These are phyloP conservation scores for Aphidoletes aphidimyza DNA, from an alignment of 2,888 invertebrate species.

Conservation along the genomic window DNA sequence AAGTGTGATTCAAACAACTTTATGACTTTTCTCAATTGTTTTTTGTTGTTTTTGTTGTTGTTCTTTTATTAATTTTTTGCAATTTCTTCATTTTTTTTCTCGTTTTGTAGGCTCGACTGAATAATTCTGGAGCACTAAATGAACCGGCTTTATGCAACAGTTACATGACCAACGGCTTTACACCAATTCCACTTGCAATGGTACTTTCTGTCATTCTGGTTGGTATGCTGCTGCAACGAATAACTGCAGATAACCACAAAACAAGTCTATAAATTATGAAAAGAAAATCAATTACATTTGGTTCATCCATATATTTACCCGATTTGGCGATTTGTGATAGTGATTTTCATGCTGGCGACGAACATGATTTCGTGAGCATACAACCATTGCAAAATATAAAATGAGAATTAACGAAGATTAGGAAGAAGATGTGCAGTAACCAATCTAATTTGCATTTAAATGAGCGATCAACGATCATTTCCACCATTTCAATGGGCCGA, in stretches of 20 bases:
- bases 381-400: neutral
- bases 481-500: neutral
- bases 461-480: neutral
- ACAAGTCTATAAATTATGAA: slow-evolving; percentile 49
- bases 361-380: neutral
- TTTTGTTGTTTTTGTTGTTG: neutral
- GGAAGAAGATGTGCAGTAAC: slow-evolving; percentile 3
- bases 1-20: slow-evolving; percentile 47
- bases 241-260: neutral
- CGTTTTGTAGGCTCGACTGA: neutral
- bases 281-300: slow-evolving; percentile 52
- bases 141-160: slow-evolving; percentile 9
- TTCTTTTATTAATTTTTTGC: neutral
- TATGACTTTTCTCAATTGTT: slow-evolving; percentile 41
- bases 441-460: slow-evolving; percentile 45
- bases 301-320: neutral
- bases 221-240: neutral
- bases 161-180: neutral
- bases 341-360: too few relatives aligned
- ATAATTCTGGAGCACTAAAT: neutral
- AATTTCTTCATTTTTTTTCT: neutral
- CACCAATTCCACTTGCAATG: slow-evolving; percentile 12
- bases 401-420: neutral
- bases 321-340: neutral
- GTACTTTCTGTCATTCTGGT: neutral